Evolutionary conservation across 2,797 vertebrate species (phyloP).

Genomic region (Pipistrellus nathusii): DNA sequence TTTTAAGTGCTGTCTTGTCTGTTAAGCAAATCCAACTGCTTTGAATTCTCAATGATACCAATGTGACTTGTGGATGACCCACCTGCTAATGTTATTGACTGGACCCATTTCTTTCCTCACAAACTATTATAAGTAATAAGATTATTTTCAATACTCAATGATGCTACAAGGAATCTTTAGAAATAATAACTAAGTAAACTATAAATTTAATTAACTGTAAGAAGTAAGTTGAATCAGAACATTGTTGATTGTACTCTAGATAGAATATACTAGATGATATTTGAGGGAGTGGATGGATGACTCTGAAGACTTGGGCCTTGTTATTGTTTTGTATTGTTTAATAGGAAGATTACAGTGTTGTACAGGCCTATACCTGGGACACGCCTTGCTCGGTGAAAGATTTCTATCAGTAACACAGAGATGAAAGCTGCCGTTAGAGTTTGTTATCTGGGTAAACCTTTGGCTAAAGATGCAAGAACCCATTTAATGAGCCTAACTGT

Average conservation of each 20-base stretch:
- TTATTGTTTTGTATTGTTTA: conserved; percentile 45
- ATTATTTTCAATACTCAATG: background rate
- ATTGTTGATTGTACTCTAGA: background rate
- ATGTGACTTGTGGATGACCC: background rate
- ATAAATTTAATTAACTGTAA: background rate
- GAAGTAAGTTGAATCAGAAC: background rate
- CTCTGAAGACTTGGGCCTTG: background rate
- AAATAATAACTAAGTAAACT: conserved; percentile 27
- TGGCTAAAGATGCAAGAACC: conserved; percentile 48
- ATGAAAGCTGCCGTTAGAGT: conserved; percentile 62
- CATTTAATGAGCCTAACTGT: conserved; percentile 51
- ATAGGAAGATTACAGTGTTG: conserved; percentile 38
- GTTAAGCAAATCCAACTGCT: conserved; percentile 12
- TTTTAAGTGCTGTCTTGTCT: background rate
- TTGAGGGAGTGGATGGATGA: background rate
- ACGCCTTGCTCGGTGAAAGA: conserved; percentile 46
- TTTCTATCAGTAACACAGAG: conserved; percentile 65
- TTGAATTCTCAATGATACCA: background rate
- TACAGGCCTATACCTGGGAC: conserved; percentile 39
- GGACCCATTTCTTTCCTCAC: background rate
- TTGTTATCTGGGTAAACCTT: conserved; percentile 63
- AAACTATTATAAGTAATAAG: background rate
- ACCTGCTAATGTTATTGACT: background rate
- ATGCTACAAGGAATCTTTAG: background rate
- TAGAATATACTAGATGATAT: background rate